Percentiles rank a stretch among this genome's conserved stretches.
phyloP scores from a whole-genome alignment of 2,888 invertebrate species.

The Congeria kusceri region DNA sequence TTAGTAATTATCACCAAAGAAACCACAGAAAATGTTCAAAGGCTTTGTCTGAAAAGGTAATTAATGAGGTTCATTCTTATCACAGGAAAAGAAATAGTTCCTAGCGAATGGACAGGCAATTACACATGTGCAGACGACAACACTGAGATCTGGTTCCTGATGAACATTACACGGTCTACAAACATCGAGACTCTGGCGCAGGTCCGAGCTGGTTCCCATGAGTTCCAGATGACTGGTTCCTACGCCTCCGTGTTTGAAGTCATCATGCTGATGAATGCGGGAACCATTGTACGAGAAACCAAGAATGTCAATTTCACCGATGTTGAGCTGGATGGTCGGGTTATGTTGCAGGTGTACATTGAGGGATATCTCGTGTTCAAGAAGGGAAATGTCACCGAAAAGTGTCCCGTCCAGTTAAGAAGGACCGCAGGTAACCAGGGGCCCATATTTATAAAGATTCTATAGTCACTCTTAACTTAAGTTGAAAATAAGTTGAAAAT shows the following conservation, averaged over 20 bases:
- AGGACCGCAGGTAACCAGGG: slow-evolving; percentile 28
- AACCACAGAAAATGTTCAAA: too few species aligned
- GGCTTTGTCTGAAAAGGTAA: too few species aligned
- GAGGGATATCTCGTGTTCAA: slow-evolving; percentile 41
- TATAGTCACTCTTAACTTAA: too few species aligned
- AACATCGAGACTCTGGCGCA: slow-evolving; percentile 26
- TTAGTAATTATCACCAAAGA: too few species aligned
- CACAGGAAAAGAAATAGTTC: slow-evolving; percentile 56
- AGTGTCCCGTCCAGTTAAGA: slow-evolving; percentile 32
- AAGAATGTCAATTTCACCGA: slow-evolving; percentile 31
- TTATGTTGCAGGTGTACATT: slow-evolving; percentile 22
- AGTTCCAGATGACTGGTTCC: slow-evolving; percentile 34
- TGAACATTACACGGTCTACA: slow-evolving; percentile 55
- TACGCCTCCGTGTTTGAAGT: slow-evolving; percentile 24
- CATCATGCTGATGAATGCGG: slow-evolving; percentile 29
- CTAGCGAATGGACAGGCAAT: slow-evolving; percentile 68
- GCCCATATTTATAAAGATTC: too few species aligned
- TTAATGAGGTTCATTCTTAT: too few species aligned
- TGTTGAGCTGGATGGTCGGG: slow-evolving; percentile 44
- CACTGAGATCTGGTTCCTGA: slow-evolving; percentile 29
- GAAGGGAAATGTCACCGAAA: background rate
- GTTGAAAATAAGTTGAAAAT: too few species aligned
- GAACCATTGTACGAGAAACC: slow-evolving; percentile 6
- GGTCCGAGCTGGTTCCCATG: slow-evolving; percentile 13
- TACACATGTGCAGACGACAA: slow-evolving; percentile 52